These are phyloP conservation scores for Drosophila pruinosa DNA, from an alignment of 1,140 invertebrate genomes.

Conservation along the genomic window DNA sequence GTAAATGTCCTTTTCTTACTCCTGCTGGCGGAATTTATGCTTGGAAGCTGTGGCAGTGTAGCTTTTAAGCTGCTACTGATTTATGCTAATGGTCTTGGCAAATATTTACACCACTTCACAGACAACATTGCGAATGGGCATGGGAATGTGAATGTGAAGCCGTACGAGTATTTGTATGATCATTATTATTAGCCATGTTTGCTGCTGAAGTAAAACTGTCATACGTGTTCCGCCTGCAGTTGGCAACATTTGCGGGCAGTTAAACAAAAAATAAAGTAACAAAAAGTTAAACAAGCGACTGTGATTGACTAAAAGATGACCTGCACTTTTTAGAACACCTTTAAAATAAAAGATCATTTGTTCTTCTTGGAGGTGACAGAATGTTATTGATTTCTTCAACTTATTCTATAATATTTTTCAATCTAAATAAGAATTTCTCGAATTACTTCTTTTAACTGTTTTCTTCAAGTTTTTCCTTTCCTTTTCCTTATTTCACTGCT, in stretches of 20 bases:
- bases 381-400: too few relatives aligned
- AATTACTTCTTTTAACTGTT: too few relatives aligned
- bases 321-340: background rate
- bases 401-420: too few relatives aligned
- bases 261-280: conserved; percentile 10
- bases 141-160: background rate
- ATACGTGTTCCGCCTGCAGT: conserved; percentile 66
- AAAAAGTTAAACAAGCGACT: conserved; percentile 19
- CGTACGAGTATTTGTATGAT: conserved; percentile 40
- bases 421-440: too few relatives aligned
- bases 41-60: conserved; percentile 31
- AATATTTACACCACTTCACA: conserved; percentile 72
- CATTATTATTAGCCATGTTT: conserved; percentile 75
- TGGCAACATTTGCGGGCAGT: conserved; percentile 50
- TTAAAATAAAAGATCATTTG: too few relatives aligned
- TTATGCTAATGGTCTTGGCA: conserved; percentile 71
- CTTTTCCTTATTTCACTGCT: background rate
- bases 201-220: conserved; percentile 69
- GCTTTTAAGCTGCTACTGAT: conserved; percentile 48
- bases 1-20: conserved; percentile 40
- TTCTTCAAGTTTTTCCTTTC: too few relatives aligned
- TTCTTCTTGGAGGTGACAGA: too few relatives aligned
- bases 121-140: conserved; percentile 46
- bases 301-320: background rate
- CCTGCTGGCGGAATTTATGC: conserved; percentile 26